Conservation (phyloP, 2,113 vertebrate species). For the Mungos mungo region DNA sequence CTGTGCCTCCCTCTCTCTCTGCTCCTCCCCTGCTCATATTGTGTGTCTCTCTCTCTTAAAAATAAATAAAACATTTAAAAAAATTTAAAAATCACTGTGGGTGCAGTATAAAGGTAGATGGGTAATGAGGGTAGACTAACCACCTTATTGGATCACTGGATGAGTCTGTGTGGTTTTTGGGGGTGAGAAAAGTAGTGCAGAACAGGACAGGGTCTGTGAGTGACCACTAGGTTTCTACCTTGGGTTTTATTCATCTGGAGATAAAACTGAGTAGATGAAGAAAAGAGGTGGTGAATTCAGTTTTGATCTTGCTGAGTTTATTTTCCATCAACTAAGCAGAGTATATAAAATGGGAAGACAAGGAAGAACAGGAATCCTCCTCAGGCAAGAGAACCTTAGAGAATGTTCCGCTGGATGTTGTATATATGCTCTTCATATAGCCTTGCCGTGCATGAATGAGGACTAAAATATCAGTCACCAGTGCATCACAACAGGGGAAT, state of each 20-base stretch:
- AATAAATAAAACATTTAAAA: too few species aligned
- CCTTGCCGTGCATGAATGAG: background rate
- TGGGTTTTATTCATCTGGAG: background rate
- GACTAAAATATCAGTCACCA: background rate
- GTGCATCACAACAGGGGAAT: background rate
- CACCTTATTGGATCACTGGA: background rate
- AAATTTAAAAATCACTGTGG: background rate
- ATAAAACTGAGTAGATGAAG: background rate
- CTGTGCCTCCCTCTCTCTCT: too few species aligned
- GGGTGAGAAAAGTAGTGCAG: background rate
- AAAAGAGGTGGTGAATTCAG: background rate
- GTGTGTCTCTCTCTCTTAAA: too few species aligned
- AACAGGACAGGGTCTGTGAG: background rate
- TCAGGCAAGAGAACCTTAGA: background rate
- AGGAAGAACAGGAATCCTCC: background rate
- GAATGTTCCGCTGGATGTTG: background rate
- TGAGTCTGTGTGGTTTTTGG: background rate
- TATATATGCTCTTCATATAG: background rate
- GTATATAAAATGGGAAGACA: background rate
- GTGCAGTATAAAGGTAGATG: background rate
- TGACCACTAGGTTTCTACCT: background rate
- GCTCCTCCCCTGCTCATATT: too few species aligned
- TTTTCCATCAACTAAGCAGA: background rate
- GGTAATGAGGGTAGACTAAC: background rate
- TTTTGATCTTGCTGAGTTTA: constrained; percentile 8